phyloP scores from a whole-genome alignment of 2,797 vertebrate species.

The Helostoma temminkii region DNA sequence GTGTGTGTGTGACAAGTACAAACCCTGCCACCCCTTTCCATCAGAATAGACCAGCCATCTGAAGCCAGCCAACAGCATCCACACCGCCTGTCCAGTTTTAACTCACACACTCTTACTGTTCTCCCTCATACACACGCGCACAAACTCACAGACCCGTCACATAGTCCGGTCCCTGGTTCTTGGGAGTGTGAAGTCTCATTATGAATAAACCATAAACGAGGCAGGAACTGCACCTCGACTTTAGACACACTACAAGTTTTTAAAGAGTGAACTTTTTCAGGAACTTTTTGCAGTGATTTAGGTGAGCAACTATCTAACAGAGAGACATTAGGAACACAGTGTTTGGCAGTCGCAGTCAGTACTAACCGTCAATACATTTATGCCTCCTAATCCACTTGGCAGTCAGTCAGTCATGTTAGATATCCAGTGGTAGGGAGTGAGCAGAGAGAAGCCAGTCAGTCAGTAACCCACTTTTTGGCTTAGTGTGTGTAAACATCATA shows the following conservation, averaged over 20 bases:
- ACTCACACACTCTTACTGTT: constrained; percentile 33
- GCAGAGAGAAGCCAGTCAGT: not conserved
- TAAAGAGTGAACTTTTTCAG: constrained; percentile 38
- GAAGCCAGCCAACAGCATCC: constrained; percentile 62
- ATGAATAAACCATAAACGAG: constrained; percentile 73
- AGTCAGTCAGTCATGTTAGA: not conserved
- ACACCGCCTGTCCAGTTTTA: constrained; percentile 55
- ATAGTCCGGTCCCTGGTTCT: constrained; percentile 47
- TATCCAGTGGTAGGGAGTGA: constrained; percentile 8
- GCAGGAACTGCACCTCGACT: constrained; percentile 56
- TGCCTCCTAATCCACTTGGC: constrained; percentile 12
- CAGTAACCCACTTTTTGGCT: constrained; percentile 43
- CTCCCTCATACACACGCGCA: constrained; percentile 15
- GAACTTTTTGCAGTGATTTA: constrained; percentile 49
- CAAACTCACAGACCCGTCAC: constrained; percentile 35
- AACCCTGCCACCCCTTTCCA: constrained; percentile 59
- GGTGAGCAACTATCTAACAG: constrained; percentile 17
- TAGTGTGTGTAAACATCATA: constrained; percentile 41
- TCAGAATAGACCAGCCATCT: constrained; percentile 61
- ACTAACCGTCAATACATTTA: not conserved
- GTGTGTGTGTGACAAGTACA: constrained; percentile 46
- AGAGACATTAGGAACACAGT: not conserved
- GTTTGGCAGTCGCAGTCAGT: constrained; percentile 10
- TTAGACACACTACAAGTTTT: constrained; percentile 55
- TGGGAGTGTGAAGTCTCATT: constrained; percentile 61